These are phyloP conservation scores for Stichodactyla helianthus DNA, from an alignment of 64 coral and sea anemone species.

Conservation along the genomic window DNA sequence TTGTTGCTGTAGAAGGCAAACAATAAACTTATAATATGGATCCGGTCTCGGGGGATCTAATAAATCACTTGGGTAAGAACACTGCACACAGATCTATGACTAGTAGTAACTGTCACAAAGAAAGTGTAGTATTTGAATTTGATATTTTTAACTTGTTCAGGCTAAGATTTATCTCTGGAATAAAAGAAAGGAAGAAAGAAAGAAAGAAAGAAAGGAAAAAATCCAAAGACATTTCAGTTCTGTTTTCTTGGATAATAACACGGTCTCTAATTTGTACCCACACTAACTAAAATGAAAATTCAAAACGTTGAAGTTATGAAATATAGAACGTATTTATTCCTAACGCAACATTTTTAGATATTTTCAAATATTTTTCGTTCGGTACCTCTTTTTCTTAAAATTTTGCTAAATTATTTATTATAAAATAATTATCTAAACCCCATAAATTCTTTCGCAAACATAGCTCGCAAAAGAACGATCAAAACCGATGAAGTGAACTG, in stretches of 20 bases:
- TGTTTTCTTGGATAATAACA: too few relatives aligned
- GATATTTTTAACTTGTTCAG: too few relatives aligned
- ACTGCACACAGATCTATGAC: too few relatives aligned
- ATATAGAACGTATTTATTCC: not conserved
- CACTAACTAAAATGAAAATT: too few relatives aligned
- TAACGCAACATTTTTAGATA: not conserved
- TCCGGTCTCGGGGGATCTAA: not conserved
- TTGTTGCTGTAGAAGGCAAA: not conserved
- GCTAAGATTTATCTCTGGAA: too few relatives aligned
- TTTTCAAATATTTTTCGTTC: not conserved
- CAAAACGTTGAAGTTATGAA: too few relatives aligned
- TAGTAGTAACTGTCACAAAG: too few relatives aligned
- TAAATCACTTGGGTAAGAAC: not conserved
- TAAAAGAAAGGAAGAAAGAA: too few relatives aligned
- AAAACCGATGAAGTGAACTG: not conserved
- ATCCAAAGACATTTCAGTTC: too few relatives aligned
- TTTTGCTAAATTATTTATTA: not conserved
- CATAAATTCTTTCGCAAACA: not conserved
- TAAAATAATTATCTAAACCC: not conserved
- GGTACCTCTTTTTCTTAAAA: not conserved
- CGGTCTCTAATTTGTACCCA: too few relatives aligned
- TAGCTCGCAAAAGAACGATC: not conserved
- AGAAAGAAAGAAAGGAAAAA: too few relatives aligned
- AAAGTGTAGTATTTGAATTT: too few relatives aligned
- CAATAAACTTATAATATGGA: not conserved